Evolutionary conservation across 2,113 vertebrate species (phyloP).

Genomic region (Periophthalmus modestus): DNA sequence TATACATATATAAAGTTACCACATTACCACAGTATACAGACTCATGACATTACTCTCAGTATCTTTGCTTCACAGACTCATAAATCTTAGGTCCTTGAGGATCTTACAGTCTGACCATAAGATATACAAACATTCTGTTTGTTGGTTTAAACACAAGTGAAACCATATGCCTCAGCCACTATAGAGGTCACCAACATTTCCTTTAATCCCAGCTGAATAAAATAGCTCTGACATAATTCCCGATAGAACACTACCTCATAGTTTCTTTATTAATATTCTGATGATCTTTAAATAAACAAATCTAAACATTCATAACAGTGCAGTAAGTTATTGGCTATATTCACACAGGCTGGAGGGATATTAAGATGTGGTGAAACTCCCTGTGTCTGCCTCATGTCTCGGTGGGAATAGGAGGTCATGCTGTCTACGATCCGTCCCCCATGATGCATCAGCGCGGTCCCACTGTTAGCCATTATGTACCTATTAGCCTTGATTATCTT

Average conservation of each 20-base stretch:
- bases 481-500: constrained; percentile 98
- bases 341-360: constrained; percentile 38
- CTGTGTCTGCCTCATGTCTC: constrained; percentile 64
- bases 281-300: constrained; percentile 33
- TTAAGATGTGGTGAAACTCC: constrained; percentile 52
- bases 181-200: constrained; percentile 45
- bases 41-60: constrained; percentile 39
- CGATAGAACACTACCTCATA: constrained; percentile 21
- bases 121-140: constrained; percentile 70
- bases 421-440: constrained; percentile 85
- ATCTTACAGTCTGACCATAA: constrained; percentile 65
- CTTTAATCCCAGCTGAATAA: constrained; percentile 23
- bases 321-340: not conserved
- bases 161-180: constrained; percentile 66
- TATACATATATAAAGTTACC: not conserved
- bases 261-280: constrained; percentile 28
- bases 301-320: constrained; percentile 27
- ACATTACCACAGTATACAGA: constrained; percentile 36
- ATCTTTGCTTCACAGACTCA: constrained; percentile 46
- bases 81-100: constrained; percentile 66
- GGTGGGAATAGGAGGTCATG: constrained; percentile 79
- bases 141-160: constrained; percentile 72
- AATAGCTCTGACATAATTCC: constrained; percentile 54
- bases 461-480: constrained; percentile 96
- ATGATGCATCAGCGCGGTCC: constrained; percentile 89